phyloP scores from a whole-genome alignment of 2,888 invertebrate genomes.

The Himalopsyche japonica region DNA sequence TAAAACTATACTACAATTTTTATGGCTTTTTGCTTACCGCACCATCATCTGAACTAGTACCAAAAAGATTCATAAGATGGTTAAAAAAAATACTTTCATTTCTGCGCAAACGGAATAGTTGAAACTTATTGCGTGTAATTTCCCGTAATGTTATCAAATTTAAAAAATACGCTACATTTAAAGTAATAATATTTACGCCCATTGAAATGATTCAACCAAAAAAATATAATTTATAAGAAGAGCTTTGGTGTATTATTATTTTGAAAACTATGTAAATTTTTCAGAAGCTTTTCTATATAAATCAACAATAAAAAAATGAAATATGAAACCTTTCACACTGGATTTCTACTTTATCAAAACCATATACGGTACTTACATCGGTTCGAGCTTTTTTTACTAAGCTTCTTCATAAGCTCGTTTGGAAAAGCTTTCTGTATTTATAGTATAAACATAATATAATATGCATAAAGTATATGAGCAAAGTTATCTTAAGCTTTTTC shows the following conservation, averaged over 20 bases:
- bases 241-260: neutral
- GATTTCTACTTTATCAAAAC: neutral
- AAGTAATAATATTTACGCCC: too few species aligned
- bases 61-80: too few species aligned
- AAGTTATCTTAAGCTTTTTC: neutral
- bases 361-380: neutral
- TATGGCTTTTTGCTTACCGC: too few species aligned
- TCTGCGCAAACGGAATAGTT: too few species aligned
- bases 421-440: neutral
- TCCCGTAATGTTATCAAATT: too few species aligned
- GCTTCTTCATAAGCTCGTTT: neutral
- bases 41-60: too few species aligned
- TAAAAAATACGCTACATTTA: too few species aligned
- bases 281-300: neutral
- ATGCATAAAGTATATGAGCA: neutral
- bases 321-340: neutral
- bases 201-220: too few species aligned
- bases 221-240: neutral
- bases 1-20: too few species aligned
- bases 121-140: too few species aligned
- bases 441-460: neutral
- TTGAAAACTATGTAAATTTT: neutral
- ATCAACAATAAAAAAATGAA: neutral
- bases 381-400: neutral
- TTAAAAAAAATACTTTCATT: too few species aligned